phyloP scores from a whole-genome alignment of 2,888 invertebrate species.

The Cheilosia grossa region DNA sequence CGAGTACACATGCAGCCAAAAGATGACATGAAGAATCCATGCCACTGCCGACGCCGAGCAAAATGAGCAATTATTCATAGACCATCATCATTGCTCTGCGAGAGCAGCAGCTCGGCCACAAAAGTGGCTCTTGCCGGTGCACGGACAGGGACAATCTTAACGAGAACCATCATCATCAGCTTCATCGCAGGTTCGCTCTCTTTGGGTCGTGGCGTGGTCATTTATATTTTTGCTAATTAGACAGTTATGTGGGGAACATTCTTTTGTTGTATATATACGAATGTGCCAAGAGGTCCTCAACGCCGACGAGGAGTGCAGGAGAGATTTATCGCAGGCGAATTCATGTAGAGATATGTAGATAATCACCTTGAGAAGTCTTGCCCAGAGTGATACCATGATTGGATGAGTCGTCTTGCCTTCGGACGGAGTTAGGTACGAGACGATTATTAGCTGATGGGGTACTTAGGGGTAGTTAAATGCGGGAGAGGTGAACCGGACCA shows the following conservation, averaged over 20 bases:
- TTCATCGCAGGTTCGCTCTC: constrained; percentile 50
- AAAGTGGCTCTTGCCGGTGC: neutral
- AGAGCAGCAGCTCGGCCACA: neutral
- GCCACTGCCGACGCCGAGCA: constrained; percentile 52
- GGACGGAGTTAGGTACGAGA: neutral
- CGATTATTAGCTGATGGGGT: constrained; percentile 10
- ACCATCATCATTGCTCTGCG: constrained; percentile 55
- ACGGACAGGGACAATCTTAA: constrained; percentile 66
- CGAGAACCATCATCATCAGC: constrained; percentile 74
- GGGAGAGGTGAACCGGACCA: constrained; percentile 2
- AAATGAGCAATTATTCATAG: constrained; percentile 74
- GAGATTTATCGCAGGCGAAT: constrained; percentile 66
- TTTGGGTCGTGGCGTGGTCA: constrained; percentile 73
- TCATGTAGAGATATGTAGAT: constrained; percentile 71
- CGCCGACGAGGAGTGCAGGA: neutral
- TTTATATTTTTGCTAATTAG: constrained; percentile 75
- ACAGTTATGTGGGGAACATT: constrained; percentile 73
- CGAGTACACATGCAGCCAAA: constrained; percentile 34
- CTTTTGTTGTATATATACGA: constrained; percentile 53
- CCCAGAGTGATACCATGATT: constrained; percentile 67
- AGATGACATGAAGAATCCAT: constrained; percentile 74
- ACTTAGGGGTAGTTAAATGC: constrained; percentile 34
- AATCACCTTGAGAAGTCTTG: constrained; percentile 74
- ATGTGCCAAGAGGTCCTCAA: constrained; percentile 6
- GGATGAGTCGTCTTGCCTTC: constrained; percentile 40